These are phyloP conservation scores for Podocnemis expansa DNA, from an alignment of 2,113 vertebrate genomes.

Conservation along the genomic window DNA sequence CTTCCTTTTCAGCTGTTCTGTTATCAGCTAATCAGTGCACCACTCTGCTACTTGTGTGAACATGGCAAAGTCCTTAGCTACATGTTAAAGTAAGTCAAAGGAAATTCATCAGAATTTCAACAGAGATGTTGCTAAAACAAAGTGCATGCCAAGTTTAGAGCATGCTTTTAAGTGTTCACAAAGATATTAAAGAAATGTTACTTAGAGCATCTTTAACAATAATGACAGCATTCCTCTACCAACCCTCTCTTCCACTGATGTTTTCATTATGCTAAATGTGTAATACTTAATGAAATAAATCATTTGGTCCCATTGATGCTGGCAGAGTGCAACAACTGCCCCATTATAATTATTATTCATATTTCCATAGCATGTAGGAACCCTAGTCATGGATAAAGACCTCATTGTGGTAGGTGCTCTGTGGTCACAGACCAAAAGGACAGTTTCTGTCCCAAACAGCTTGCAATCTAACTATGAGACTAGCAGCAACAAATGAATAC, in stretches of 20 bases:
- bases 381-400: neutral
- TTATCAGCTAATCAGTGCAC: accelerated
- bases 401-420: neutral
- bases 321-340: neutral
- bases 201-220: neutral
- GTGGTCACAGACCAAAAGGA: neutral
- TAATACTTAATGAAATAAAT: neutral
- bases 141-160: neutral
- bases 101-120: neutral
- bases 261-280: neutral
- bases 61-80: neutral
- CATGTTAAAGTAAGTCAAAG: neutral
- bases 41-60: neutral
- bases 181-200: neutral
- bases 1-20: neutral
- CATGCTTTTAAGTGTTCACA: neutral
- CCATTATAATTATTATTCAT: neutral
- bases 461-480: neutral
- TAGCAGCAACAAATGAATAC: neutral
- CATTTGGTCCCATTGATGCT: neutral
- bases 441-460: neutral
- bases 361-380: neutral
- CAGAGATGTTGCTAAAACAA: neutral
- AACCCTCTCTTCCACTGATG: neutral
- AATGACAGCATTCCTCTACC: neutral